A percentile compares a stretch with the other conserved stretches of the same genome.
Conservation (phyloP, 2,113 vertebrate genomes). For the Brienomyrus longianalis region DNA sequence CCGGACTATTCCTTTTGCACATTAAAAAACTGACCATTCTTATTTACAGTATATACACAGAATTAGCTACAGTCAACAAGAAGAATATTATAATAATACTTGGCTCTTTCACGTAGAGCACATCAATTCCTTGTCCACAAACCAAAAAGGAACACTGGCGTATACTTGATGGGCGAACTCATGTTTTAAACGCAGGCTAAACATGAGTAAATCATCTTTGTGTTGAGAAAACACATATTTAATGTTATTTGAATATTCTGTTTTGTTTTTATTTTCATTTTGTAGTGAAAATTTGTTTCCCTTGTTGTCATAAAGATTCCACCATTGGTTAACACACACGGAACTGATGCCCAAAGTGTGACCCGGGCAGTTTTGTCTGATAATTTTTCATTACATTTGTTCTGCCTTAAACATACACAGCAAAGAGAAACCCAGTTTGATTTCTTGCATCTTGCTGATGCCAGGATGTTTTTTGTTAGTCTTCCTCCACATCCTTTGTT, state of each 20-base stretch:
- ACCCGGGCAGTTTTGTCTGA: neutral
- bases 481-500: neutral
- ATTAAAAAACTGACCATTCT: neutral
- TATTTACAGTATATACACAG: neutral
- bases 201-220: neutral
- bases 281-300: neutral
- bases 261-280: neutral
- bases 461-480: neutral
- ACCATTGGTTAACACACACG: neutral
- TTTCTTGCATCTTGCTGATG: neutral
- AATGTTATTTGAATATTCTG: neutral
- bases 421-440: neutral
- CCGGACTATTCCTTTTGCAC: neutral
- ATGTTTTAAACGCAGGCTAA: neutral
- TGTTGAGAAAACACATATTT: neutral
- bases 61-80: neutral
- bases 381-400: neutral
- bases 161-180: neutral
- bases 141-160: neutral
- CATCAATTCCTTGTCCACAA: neutral
- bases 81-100: neutral
- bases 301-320: neutral
- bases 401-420: neutral
- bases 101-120: neutral
- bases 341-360: neutral